phyloP scores from a whole-genome alignment of 2,888 invertebrate species.

The Psococerastis gibbosa region DNA sequence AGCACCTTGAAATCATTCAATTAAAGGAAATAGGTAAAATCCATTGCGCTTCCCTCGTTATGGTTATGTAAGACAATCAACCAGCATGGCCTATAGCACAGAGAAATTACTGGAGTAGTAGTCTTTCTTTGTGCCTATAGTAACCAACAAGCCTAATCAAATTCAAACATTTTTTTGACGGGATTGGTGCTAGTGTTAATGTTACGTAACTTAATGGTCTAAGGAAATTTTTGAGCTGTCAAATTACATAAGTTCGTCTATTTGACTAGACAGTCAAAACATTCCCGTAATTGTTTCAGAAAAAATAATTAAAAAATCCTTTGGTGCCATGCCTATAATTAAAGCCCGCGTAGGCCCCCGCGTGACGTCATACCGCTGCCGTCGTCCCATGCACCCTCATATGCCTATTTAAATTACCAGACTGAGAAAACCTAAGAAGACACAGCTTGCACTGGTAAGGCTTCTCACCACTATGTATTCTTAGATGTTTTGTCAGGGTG shows the following conservation, averaged over 20 bases:
- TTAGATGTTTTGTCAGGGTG: slow-evolving; percentile 88
- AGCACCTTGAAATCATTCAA: too few relatives aligned
- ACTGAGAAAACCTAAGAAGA: slow-evolving; percentile 88
- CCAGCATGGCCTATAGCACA: too few relatives aligned
- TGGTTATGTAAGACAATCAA: too few relatives aligned
- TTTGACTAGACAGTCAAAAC: too few relatives aligned
- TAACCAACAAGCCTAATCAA: too few relatives aligned
- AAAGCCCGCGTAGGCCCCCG: slow-evolving; percentile 4
- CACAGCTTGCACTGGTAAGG: slow-evolving; percentile 97
- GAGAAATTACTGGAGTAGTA: too few relatives aligned
- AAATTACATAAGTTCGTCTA: background rate
- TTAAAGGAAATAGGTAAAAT: too few relatives aligned
- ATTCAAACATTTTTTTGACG: too few relatives aligned
- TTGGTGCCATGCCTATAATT: background rate
- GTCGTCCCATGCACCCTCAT: slow-evolving; percentile 87
- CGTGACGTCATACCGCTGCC: slow-evolving; percentile 17
- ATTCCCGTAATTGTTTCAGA: too few relatives aligned
- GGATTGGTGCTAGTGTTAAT: too few relatives aligned
- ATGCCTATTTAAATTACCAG: slow-evolving; percentile 95
- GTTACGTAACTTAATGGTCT: background rate
- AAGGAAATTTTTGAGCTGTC: background rate
- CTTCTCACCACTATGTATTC: slow-evolving; percentile 82
- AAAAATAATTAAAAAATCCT: slow-evolving; percentile 8
- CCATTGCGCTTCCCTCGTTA: too few relatives aligned
- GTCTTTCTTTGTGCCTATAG: too few relatives aligned